A percentile compares a stretch with the other conserved stretches of the same genome.
phyloP scores from a whole-genome alignment of 2,888 invertebrate species.

The Stenichneumon culpator region DNA sequence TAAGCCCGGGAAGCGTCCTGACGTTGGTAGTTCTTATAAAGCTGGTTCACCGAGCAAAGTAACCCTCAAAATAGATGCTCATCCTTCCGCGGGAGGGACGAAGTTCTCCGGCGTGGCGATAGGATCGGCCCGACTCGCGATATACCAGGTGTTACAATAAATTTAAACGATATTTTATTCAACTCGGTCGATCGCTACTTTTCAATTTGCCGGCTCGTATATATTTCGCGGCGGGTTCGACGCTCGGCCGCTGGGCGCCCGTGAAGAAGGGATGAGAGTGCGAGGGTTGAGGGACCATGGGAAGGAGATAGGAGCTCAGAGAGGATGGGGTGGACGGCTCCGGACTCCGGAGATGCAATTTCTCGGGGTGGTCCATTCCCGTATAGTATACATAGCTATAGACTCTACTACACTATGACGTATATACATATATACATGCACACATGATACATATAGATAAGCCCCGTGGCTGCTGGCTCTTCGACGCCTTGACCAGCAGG shows the following conservation, averaged over 20 bases:
- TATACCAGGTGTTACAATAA: constrained; percentile 85
- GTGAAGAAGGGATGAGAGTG: constrained; percentile 64
- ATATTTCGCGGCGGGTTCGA: constrained; percentile 78
- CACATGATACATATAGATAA: constrained; percentile 18
- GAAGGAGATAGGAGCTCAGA: constrained; percentile 38
- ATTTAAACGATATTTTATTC: constrained; percentile 85
- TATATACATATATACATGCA: background rate
- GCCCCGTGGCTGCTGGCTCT: constrained; percentile 39
- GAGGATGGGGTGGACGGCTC: constrained; percentile 70
- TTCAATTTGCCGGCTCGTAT: constrained; percentile 85
- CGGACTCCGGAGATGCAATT: constrained; percentile 81
- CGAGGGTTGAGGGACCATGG: constrained; percentile 64
- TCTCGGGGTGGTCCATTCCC: constrained; percentile 79
- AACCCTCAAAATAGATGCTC: constrained; percentile 39
- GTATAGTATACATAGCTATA: constrained; percentile 44
- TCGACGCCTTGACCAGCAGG: constrained; percentile 73
- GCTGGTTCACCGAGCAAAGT: constrained; percentile 8
- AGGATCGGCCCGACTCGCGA: constrained; percentile 65
- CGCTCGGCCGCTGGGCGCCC: constrained; percentile 49
- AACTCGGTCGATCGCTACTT: constrained; percentile 84
- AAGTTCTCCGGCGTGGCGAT: constrained; percentile 11
- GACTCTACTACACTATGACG: constrained; percentile 37
- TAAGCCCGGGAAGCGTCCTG: too few relatives aligned
- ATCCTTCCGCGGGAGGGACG: background rate
- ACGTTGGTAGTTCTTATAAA: constrained; percentile 4